Evolutionary conservation across 2,888 invertebrate species (phyloP).

Genomic region (Parnassius apollo): DNA sequence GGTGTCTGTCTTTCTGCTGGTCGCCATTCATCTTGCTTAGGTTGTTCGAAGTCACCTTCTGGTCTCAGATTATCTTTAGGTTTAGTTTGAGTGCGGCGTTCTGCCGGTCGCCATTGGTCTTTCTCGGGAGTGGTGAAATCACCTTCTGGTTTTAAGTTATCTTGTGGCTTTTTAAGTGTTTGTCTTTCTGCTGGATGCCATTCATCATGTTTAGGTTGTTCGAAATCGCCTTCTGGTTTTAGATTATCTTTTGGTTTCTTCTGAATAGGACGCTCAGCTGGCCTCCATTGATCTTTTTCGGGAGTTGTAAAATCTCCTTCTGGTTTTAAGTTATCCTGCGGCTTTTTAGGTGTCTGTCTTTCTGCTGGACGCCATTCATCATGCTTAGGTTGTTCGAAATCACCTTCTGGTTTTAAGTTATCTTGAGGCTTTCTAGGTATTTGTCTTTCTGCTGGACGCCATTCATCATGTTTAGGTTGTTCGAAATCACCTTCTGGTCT

Average conservation of each 20-base stretch:
- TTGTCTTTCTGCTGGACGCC: slow-evolving; percentile 49
- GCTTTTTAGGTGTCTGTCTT: slow-evolving; percentile 57
- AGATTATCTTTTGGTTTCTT: slow-evolving; percentile 72
- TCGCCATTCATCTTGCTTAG: slow-evolving; percentile 49
- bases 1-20: slow-evolving; percentile 69
- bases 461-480: slow-evolving; percentile 42
- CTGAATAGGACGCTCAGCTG: slow-evolving; percentile 70
- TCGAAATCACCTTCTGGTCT: slow-evolving; percentile 80
- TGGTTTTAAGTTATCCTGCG: slow-evolving; percentile 63
- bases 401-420: slow-evolving; percentile 81
- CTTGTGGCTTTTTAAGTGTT: slow-evolving; percentile 63
- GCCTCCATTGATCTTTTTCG: slow-evolving; percentile 50
- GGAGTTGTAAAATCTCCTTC: slow-evolving; percentile 77
- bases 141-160: slow-evolving; percentile 79
- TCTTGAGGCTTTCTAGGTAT: slow-evolving; percentile 47
- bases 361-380: slow-evolving; percentile 63
- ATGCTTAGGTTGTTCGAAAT: slow-evolving; percentile 51
- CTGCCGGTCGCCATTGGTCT: slow-evolving; percentile 61
- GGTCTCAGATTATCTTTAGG: slow-evolving; percentile 78
- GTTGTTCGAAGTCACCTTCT: slow-evolving; percentile 78
- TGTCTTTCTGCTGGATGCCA: slow-evolving; percentile 68
- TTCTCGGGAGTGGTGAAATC: slow-evolving; percentile 74
- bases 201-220: slow-evolving; percentile 51
- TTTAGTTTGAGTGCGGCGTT: slow-evolving; percentile 54
- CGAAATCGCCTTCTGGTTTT: slow-evolving; percentile 49